A percentile compares a stretch with the other conserved stretches of the same genome.
phyloP scores from a whole-genome alignment of 2,888 invertebrate species.

The Nipponacmea schrenckii region DNA sequence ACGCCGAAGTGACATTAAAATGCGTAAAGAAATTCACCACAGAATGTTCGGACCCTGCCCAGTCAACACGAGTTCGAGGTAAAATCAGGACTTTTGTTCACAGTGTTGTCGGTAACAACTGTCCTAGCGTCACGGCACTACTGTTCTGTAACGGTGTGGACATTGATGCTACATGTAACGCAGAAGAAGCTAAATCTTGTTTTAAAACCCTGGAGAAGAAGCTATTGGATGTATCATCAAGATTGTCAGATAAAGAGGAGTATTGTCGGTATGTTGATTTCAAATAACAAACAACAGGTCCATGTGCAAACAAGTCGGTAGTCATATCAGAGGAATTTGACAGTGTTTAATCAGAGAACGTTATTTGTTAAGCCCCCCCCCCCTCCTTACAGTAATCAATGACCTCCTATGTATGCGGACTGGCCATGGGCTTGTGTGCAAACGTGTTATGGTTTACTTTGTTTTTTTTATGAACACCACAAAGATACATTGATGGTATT shows the following conservation, averaged over 20 bases:
- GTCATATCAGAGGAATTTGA: too few species aligned
- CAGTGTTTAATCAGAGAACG: too few species aligned
- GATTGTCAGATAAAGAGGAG: neutral
- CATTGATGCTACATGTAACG: neutral
- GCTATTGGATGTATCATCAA: too few species aligned
- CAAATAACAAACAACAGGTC: neutral
- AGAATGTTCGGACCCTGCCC: slow-evolving; percentile 5
- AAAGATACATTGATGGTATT: too few species aligned
- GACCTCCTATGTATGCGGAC: too few species aligned
- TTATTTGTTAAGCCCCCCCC: too few species aligned
- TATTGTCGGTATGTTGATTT: slow-evolving; percentile 4
- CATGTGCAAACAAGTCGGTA: too few species aligned
- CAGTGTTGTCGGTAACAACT: slow-evolving; percentile 20
- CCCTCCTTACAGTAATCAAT: too few species aligned
- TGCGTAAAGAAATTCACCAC: slow-evolving; percentile 11
- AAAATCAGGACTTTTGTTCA: neutral
- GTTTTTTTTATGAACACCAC: too few species aligned
- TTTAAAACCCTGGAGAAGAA: slow-evolving; percentile 5
- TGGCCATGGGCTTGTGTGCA: too few species aligned
- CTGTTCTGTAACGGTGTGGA: slow-evolving; percentile 18
- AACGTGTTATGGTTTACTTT: too few species aligned
- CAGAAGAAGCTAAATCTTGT: neutral
- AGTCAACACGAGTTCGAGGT: neutral
- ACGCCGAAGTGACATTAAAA: too few species aligned
- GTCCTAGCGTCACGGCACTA: slow-evolving; percentile 21